phyloP scores from a whole-genome alignment of 2,113 vertebrate species.

The Anhinga rufa region DNA sequence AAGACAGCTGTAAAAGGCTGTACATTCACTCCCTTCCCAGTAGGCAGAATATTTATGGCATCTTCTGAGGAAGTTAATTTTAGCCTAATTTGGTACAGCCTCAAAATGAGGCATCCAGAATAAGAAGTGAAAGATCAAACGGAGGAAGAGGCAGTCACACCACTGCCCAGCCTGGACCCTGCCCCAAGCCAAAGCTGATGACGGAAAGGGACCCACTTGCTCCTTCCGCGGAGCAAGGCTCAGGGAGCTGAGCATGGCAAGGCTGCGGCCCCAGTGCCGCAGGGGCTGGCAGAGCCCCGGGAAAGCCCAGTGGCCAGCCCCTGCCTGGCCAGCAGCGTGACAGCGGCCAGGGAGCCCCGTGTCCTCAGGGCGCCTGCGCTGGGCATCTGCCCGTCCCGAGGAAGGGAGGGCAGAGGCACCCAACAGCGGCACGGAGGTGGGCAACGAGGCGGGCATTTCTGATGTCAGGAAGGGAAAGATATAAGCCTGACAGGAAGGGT shows the following conservation, averaged over 20 bases:
- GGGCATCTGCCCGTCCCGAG: background rate
- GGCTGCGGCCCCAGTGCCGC: background rate
- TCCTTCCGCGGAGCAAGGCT: background rate
- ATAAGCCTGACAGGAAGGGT: background rate
- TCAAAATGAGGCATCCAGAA: background rate
- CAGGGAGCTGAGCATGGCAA: fast-evolving
- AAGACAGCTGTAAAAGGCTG: background rate
- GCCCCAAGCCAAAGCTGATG: background rate
- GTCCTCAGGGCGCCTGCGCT: background rate
- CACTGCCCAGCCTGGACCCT: background rate
- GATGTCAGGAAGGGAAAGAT: background rate
- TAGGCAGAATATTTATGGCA: background rate
- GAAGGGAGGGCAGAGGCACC: background rate
- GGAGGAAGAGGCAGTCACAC: background rate
- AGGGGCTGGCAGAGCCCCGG: background rate
- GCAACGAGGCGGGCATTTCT: background rate
- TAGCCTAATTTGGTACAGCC: background rate
- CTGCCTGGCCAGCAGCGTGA: background rate
- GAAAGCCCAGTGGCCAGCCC: background rate
- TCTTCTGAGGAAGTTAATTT: background rate
- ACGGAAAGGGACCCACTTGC: background rate
- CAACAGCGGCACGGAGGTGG: background rate
- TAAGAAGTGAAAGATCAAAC: background rate
- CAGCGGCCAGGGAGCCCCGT: fast-evolving
- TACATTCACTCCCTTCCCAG: background rate